A percentile compares a stretch with the other conserved stretches of the same genome.
Evolutionary conservation across 2,797 vertebrate genomes (phyloP).

Genomic region (Sebastes cheni): DNA sequence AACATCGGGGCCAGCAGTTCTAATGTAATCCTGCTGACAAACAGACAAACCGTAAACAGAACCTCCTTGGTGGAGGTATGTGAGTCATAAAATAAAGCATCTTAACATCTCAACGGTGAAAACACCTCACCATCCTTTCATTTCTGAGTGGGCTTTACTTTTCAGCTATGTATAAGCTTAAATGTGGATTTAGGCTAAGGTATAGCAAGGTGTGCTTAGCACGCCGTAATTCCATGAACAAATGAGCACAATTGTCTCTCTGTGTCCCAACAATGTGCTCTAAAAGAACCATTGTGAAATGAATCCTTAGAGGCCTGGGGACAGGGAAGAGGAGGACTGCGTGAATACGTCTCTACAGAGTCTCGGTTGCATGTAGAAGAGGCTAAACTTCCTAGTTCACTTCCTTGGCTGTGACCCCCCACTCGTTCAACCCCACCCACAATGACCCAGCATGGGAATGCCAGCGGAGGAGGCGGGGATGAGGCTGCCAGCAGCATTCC

Average conservation of each 20-base stretch:
- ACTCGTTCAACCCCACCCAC: slow-evolving; percentile 75
- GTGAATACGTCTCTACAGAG: slow-evolving; percentile 38
- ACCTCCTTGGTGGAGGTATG: neutral
- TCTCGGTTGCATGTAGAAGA: slow-evolving; percentile 41
- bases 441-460: slow-evolving; percentile 79
- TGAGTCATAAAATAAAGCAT: neutral
- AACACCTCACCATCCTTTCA: neutral
- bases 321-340: slow-evolving; percentile 15
- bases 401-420: slow-evolving; percentile 79
- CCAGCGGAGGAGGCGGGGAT: slow-evolving; percentile 39
- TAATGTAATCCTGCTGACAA: neutral
- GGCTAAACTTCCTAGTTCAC: slow-evolving; percentile 82
- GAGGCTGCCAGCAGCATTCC: slow-evolving; percentile 74
- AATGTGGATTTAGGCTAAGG: neutral
- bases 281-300: slow-evolving; percentile 18
- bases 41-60: neutral
- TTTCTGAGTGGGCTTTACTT: neutral
- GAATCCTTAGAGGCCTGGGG: slow-evolving; percentile 26
- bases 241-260: slow-evolving; percentile 1
- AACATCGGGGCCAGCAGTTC: neutral
- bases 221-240: neutral
- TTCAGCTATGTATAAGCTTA: neutral
- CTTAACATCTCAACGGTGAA: neutral
- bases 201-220: neutral
- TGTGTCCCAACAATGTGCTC: neutral